phyloP scores from a whole-genome alignment of 1,140 invertebrate genomes.

The Drosophila gunungcola region DNA sequence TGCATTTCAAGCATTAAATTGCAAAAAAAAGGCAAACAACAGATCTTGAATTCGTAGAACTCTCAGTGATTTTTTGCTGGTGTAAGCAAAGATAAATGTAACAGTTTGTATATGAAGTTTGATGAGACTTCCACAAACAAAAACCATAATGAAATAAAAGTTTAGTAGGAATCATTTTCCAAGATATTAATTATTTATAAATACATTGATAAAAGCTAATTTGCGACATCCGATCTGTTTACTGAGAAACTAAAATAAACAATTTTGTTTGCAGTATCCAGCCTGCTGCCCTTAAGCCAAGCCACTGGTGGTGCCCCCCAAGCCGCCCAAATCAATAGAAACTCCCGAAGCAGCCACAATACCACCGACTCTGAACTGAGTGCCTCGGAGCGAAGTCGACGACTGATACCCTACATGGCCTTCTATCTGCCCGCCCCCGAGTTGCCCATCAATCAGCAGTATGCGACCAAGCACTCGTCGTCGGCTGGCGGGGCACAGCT shows the following conservation, averaged over 20 bases:
- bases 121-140: neutral
- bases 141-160: neutral
- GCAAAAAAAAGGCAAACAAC: too few relatives aligned
- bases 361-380: constrained; percentile 68
- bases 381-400: constrained; percentile 87
- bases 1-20: neutral
- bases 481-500: constrained; percentile 53
- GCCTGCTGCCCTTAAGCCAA: constrained; percentile 17
- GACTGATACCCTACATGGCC: constrained; percentile 92
- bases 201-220: too few relatives aligned
- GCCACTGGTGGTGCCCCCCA: constrained; percentile 1
- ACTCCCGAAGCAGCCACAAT: constrained; percentile 32
- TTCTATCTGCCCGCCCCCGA: constrained; percentile 89
- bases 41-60: neutral
- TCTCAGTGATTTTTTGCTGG: neutral
- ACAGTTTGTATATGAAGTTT: neutral
- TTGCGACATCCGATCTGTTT: too few relatives aligned
- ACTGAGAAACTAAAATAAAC: neutral
- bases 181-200: too few relatives aligned
- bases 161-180: too few relatives aligned
- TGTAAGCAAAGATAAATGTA: neutral
- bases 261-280: constrained; percentile 26
- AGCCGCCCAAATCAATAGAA: constrained; percentile 7
- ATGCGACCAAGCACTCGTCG: constrained; percentile 69
- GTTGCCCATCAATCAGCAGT: constrained; percentile 85